A percentile compares a stretch with the other conserved stretches of the same genome.
phyloP scores from a whole-genome alignment of 1,140 invertebrate species.

The Trachymyrmex cornetzi region DNA sequence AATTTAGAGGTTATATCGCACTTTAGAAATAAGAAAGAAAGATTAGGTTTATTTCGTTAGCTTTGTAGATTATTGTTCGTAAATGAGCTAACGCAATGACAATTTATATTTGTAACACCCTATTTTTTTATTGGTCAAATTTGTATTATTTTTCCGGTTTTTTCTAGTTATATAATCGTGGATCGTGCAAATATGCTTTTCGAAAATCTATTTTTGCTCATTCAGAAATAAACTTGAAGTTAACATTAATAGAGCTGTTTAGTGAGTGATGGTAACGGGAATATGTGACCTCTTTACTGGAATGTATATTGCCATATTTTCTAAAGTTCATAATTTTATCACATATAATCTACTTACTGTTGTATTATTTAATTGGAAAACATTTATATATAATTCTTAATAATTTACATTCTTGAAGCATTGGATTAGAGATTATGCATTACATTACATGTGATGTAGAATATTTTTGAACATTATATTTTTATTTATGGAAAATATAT shows the following conservation, averaged over 20 bases:
- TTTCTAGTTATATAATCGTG: constrained; percentile 15
- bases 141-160: not conserved
- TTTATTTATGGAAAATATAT: not conserved
- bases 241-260: constrained; percentile 15
- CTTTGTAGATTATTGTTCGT: not conserved
- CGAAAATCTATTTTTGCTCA: constrained; percentile 41
- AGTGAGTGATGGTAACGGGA: constrained; percentile 16
- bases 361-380: not conserved
- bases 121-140: not conserved
- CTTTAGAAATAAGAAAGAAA: not conserved
- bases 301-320: not conserved
- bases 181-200: not conserved
- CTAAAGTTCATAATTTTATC: not conserved
- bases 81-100: not conserved
- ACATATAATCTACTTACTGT: not conserved
- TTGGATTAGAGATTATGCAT: not conserved
- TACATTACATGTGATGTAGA: not conserved
- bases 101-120: not conserved
- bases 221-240: constrained; percentile 45
- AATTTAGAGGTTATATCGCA: not conserved
- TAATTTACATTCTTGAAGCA: not conserved
- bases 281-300: constrained; percentile 5
- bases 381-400: not conserved
- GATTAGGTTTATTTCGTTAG: not conserved
- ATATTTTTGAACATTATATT: constrained; percentile 1